Conservation (phyloP, 2,888 invertebrate genomes). For the Drosophila rellima region DNA sequence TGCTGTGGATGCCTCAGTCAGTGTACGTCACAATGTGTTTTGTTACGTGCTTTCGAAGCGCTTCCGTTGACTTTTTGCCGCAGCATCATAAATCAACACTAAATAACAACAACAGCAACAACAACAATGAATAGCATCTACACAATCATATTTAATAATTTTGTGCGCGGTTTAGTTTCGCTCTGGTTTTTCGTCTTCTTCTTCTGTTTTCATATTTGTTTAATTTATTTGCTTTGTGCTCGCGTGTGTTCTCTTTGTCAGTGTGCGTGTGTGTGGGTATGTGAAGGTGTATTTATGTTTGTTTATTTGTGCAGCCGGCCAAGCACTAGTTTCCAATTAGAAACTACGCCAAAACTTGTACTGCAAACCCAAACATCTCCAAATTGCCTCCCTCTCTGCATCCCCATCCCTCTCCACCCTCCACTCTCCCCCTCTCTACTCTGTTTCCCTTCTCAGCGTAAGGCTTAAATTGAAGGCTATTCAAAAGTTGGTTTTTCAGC, state of each 20-base stretch:
- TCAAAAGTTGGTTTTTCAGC: conserved; percentile 4
- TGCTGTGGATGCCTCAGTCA: conserved; percentile 4
- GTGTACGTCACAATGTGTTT: conserved; percentile 59
- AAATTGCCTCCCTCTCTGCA: background rate
- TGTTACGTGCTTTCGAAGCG: conserved; percentile 58
- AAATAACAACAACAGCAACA: conserved; percentile 58
- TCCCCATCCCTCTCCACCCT: background rate
- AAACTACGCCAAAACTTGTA: conserved; percentile 50
- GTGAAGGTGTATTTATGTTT: conserved; percentile 46
- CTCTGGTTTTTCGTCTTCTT: conserved; percentile 27
- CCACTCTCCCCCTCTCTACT: background rate
- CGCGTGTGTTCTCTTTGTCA: conserved; percentile 30
- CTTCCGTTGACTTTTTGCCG: conserved; percentile 74
- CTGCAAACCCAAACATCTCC: conserved; percentile 22
- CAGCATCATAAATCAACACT: conserved; percentile 78
- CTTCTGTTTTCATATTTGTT: conserved; percentile 46
- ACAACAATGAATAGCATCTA: conserved; percentile 33
- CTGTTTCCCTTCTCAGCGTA: background rate
- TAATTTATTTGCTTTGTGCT: conserved; percentile 52
- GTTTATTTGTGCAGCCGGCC: conserved; percentile 68
- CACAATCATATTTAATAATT: conserved; percentile 70
- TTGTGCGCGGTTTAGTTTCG: conserved; percentile 42
- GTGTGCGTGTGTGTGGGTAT: conserved; percentile 22
- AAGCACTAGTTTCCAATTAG: conserved; percentile 48
- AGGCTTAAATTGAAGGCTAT: conserved; percentile 21